These are phyloP conservation scores for Artibeus jamaicensis DNA, from an alignment of 2,797 vertebrate genomes.

Conservation along the genomic window DNA sequence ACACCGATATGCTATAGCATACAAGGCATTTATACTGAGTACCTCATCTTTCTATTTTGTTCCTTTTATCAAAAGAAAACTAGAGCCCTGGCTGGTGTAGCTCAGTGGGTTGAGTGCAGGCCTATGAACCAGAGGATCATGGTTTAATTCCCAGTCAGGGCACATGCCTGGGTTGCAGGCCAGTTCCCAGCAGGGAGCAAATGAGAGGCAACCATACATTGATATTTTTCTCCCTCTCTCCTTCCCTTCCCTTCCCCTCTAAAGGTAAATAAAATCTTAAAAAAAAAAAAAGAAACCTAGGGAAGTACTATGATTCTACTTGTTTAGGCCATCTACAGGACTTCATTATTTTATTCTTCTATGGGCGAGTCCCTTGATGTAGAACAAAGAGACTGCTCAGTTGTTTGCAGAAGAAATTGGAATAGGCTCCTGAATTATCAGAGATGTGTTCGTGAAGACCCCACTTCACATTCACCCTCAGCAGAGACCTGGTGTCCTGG, in stretches of 20 bases:
- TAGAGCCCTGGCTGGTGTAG: no score
- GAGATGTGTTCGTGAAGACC: not conserved
- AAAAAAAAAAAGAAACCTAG: not conserved
- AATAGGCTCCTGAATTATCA: not conserved
- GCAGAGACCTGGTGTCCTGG: not conserved
- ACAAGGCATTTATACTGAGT: not conserved
- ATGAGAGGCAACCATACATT: no score
- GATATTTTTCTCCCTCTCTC: no score
- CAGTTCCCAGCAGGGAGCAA: no score
- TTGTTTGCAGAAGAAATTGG: not conserved
- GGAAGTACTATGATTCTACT: not conserved
- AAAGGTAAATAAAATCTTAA: no score
- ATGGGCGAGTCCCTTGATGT: not conserved
- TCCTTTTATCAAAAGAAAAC: not conserved
- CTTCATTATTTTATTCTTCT: not conserved
- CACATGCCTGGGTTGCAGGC: no score
- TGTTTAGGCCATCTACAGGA: not conserved
- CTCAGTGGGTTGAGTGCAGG: no score
- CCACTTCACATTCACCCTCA: not conserved
- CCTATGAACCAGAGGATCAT: no score
- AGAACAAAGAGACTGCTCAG: not conserved
- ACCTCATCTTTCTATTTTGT: not conserved
- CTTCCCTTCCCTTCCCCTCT: no score
- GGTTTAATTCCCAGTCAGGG: no score
- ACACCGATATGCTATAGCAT: not conserved